Conservation (phyloP, 2,113 vertebrate genomes). For the Accipiter cooperii region DNA sequence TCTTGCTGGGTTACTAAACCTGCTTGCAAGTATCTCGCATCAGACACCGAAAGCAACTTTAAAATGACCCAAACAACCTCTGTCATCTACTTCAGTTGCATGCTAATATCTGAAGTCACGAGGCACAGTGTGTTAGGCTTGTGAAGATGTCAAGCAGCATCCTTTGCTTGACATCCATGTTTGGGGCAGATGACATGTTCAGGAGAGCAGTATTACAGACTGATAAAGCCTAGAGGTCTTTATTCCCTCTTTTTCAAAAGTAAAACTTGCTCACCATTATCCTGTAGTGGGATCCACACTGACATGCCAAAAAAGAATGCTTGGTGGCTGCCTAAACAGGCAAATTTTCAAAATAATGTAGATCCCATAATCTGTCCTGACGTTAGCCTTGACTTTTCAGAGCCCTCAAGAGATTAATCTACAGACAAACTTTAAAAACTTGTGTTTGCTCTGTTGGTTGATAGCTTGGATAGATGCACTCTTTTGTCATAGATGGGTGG, state of each 20-base stretch:
- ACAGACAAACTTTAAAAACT: background rate
- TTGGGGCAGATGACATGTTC: background rate
- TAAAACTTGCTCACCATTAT: background rate
- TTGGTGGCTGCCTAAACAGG: background rate
- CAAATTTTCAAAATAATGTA: background rate
- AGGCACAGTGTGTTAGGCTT: background rate
- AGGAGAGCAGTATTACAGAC: background rate
- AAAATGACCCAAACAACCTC: background rate
- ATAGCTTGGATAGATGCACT: rapidly evolving
- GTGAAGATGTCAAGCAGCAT: background rate
- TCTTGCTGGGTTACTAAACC: background rate
- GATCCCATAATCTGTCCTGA: background rate
- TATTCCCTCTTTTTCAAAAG: background rate
- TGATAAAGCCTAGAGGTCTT: background rate
- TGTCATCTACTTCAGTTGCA: background rate
- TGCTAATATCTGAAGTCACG: background rate
- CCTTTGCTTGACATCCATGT: background rate
- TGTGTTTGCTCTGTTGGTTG: background rate
- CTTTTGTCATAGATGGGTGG: background rate
- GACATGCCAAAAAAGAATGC: background rate
- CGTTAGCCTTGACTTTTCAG: background rate
- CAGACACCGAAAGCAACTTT: background rate
- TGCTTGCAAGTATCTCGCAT: background rate
- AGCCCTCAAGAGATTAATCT: background rate
- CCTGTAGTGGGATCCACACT: background rate